Evolutionary conservation across 2,113 vertebrate genomes (phyloP).

Genomic region (Cairina moschata): DNA sequence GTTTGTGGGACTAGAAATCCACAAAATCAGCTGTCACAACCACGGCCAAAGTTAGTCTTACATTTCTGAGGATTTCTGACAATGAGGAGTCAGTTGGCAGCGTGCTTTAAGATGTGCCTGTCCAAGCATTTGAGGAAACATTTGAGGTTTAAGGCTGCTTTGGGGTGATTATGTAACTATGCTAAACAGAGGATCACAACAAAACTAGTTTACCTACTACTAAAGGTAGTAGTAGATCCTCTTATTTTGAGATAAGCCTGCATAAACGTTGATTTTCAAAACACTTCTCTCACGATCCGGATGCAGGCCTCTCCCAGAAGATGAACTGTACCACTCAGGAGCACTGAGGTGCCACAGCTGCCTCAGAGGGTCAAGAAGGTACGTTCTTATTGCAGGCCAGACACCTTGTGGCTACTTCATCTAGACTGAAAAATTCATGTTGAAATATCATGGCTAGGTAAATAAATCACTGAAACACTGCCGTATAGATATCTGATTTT

Average conservation of each 20-base stretch:
- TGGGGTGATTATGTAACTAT: not conserved
- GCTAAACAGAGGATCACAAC: not conserved
- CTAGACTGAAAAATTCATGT: accelerated
- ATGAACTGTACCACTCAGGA: accelerated
- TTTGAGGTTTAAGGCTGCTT: not conserved
- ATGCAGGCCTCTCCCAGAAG: not conserved
- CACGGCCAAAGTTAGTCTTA: not conserved
- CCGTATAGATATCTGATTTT: not conserved
- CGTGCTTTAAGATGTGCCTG: not conserved
- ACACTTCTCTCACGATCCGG: not conserved
- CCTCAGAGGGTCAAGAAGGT: not conserved
- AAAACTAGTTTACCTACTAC: not conserved
- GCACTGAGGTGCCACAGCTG: not conserved
- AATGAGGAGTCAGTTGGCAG: not conserved
- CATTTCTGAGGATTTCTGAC: not conserved
- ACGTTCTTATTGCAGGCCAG: not conserved
- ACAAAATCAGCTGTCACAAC: not conserved
- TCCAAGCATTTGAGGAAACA: not conserved
- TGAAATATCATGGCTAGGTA: not conserved
- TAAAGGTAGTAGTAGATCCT: not conserved
- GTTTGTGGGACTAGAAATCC: not conserved
- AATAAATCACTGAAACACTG: not conserved
- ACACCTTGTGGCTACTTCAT: accelerated
- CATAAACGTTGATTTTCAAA: not conserved
- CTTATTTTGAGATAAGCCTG: not conserved